phyloP scores from a whole-genome alignment of 2,113 vertebrate genomes.

The Lagopus leucura region DNA sequence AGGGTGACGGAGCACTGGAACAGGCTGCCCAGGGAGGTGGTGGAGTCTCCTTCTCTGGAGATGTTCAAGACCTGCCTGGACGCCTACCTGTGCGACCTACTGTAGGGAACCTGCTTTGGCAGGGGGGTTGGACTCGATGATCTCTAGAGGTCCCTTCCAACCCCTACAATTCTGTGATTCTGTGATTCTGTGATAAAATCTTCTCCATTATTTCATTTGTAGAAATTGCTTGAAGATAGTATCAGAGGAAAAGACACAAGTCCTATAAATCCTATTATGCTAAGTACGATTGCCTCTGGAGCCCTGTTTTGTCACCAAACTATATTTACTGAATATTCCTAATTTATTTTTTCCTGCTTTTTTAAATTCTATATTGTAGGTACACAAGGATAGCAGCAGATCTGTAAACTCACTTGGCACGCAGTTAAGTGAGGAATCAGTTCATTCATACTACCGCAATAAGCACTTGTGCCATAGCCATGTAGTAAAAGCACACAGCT shows the following conservation, averaged over 20 bases:
- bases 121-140: too few relatives aligned
- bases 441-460: not conserved
- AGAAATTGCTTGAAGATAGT: not conserved
- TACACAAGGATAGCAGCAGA: not conserved
- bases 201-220: not conserved
- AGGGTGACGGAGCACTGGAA: too few relatives aligned
- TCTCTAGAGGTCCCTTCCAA: too few relatives aligned
- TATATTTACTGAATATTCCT: not conserved
- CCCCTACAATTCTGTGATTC: too few relatives aligned
- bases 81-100: too few relatives aligned
- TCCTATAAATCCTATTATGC: rapidly evolving
- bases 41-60: too few relatives aligned
- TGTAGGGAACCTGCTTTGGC: too few relatives aligned
- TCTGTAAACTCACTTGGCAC: not conserved
- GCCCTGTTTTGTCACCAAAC: not conserved
- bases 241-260: not conserved
- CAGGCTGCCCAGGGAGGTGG: too few relatives aligned
- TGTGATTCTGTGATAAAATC: too few relatives aligned
- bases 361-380: not conserved
- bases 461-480: not conserved
- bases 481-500: not conserved
- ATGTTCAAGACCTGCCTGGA: too few relatives aligned
- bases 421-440: not conserved
- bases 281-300: not conserved
- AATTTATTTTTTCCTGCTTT: not conserved